A percentile compares a stretch with the other conserved stretches of the same genome.
phyloP scores from a whole-genome alignment of 2,888 invertebrate genomes.

The Rotaria macrura region DNA sequence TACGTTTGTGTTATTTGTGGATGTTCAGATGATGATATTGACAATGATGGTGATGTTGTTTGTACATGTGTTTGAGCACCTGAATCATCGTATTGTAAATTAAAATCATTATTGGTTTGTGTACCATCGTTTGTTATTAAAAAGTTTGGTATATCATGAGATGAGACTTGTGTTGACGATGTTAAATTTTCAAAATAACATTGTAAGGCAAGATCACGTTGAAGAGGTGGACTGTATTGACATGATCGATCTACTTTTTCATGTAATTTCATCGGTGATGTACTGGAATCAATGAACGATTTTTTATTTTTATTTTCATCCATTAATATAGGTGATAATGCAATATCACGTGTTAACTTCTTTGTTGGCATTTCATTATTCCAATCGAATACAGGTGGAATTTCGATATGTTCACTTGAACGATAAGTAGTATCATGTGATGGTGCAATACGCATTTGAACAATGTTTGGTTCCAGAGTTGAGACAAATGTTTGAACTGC shows the following conservation, averaged over 20 bases:
- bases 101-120: too few relatives aligned
- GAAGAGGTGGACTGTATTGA: background rate
- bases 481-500: background rate
- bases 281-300: too few relatives aligned
- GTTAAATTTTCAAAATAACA: background rate
- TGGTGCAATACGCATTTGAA: background rate
- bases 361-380: background rate
- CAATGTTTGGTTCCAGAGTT: background rate
- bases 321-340: background rate
- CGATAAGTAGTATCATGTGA: background rate
- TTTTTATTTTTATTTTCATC: background rate
- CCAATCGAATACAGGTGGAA: background rate
- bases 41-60: background rate
- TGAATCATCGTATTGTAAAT: background rate
- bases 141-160: background rate
- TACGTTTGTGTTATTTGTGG: background rate
- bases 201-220: background rate
- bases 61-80: background rate
- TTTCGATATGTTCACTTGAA: background rate
- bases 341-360: background rate
- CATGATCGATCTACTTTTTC: background rate
- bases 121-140: background rate
- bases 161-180: background rate
- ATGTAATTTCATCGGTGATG: background rate
- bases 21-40: background rate